phyloP scores from a whole-genome alignment of 2,888 invertebrate species.

The Diplolepis rosae region DNA sequence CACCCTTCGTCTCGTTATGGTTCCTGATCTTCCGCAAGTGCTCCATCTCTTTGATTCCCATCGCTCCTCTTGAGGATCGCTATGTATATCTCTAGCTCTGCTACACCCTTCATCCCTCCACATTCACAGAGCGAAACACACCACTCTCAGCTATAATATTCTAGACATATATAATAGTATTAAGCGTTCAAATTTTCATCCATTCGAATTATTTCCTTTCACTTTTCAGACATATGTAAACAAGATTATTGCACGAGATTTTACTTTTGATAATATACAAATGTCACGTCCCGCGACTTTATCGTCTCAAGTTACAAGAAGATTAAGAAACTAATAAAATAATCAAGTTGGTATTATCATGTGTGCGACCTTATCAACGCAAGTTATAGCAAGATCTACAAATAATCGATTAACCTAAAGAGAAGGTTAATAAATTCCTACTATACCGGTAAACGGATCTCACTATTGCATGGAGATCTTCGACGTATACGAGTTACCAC shows the following conservation, averaged over 20 bases:
- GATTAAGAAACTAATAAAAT: too few species aligned
- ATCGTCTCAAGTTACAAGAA: too few species aligned
- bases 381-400: too few species aligned
- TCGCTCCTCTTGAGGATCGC: constrained; percentile 11
- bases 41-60: constrained; percentile 23
- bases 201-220: neutral
- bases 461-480: too few species aligned
- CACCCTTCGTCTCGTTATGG: constrained; percentile 47
- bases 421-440: too few species aligned
- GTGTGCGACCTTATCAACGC: too few species aligned
- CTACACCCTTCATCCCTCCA: neutral
- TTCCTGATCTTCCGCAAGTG: constrained; percentile 43
- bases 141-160: neutral
- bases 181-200: neutral
- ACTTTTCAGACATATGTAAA: neutral
- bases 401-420: too few species aligned
- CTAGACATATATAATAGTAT: neutral
- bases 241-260: neutral
- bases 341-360: too few species aligned
- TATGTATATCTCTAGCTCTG: neutral
- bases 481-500: too few species aligned
- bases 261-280: neutral
- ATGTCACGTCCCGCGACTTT: too few species aligned
- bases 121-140: neutral
- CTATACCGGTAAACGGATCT: too few species aligned